These are phyloP conservation scores for Origma solitaria DNA, from an alignment of 2,113 vertebrate species.

Conservation along the genomic window DNA sequence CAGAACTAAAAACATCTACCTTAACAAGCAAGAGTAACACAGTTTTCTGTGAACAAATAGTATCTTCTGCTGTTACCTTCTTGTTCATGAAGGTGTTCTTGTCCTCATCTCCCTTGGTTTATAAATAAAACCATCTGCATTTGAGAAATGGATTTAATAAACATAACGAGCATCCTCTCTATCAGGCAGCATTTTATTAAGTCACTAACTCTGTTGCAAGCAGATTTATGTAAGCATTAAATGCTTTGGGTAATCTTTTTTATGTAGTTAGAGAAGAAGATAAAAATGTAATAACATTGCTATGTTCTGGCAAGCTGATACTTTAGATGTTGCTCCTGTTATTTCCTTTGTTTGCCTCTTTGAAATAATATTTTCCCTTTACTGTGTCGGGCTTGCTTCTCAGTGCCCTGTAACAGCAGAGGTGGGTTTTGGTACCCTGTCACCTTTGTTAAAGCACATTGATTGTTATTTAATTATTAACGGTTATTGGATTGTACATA, in stretches of 20 bases:
- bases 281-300: not conserved
- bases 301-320: not conserved
- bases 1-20: not conserved
- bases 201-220: not conserved
- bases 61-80: not conserved
- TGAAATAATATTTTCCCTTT: not conserved
- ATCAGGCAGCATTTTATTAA: not conserved
- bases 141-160: not conserved
- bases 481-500: not conserved
- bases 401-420: not conserved
- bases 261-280: not conserved
- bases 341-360: not conserved
- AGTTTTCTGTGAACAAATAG: not conserved
- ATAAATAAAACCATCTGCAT: not conserved
- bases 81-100: not conserved
- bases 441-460: not conserved
- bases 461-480: not conserved
- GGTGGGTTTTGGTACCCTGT: not conserved
- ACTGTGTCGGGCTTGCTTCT: not conserved
- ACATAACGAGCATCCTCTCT: not conserved
- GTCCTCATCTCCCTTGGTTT: not conserved
- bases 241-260: not conserved
- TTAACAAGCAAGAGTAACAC: not conserved
- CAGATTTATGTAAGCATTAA: not conserved
- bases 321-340: not conserved